phyloP scores from a whole-genome alignment of 1,140 invertebrate species.

The Drosophila athabasca region DNA sequence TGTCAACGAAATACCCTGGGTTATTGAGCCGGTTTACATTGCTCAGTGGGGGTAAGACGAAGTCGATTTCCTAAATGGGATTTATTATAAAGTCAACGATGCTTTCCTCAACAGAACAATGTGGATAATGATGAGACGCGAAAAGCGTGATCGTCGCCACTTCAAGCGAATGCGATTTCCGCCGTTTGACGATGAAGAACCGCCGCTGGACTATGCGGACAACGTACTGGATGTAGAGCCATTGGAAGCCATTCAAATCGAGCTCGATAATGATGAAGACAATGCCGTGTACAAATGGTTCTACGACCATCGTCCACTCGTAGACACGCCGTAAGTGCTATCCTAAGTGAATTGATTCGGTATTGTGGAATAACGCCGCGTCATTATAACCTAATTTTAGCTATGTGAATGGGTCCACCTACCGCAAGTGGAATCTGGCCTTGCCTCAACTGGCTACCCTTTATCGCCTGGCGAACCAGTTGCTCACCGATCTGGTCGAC shows the following conservation, averaged over 20 bases:
- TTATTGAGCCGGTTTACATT: constrained; percentile 99
- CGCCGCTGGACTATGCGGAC: constrained; percentile 99
- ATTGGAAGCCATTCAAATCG: constrained; percentile 99
- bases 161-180: constrained; percentile 99
- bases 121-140: constrained; percentile 99
- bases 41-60: constrained; percentile 97
- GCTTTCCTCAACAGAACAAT: constrained; percentile 89
- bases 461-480: constrained; percentile 98
- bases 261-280: constrained; percentile 98
- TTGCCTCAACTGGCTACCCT: constrained; percentile 98
- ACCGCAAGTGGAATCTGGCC: constrained; percentile 97
- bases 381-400: constrained; percentile 81
- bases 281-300: constrained; percentile 96
- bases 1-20: constrained; percentile 99
- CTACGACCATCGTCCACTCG: constrained; percentile 98
- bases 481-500: constrained; percentile 99
- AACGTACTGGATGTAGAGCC: constrained; percentile 99
- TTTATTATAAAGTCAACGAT: background rate
- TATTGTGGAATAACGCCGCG: background rate
- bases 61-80: background rate
- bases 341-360: background rate
- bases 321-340: constrained; percentile 90
- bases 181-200: constrained; percentile 99
- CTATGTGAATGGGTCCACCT: constrained; percentile 98
- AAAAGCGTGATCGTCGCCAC: constrained; percentile 98